Conservation (phyloP, 2,797 vertebrate species). For the Orientallactaga sibirica region DNA sequence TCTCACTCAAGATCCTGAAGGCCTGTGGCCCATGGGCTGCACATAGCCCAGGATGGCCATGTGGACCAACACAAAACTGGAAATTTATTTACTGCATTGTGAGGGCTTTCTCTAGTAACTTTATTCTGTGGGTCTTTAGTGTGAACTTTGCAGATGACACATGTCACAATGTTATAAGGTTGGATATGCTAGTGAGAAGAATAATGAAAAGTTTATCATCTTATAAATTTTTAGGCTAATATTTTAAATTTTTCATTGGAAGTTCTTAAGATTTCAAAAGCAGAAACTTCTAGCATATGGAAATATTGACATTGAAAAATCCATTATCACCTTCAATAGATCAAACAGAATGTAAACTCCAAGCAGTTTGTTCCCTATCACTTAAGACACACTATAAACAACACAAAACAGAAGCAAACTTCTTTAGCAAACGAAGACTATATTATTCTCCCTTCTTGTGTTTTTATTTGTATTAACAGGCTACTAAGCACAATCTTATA, state of each 20-base stretch:
- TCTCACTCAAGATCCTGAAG: not conserved
- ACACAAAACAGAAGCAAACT: not conserved
- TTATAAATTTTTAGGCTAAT: not conserved
- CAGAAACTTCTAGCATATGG: not conserved
- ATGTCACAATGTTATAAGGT: no score
- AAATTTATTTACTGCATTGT: no score
- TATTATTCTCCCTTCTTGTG: not conserved
- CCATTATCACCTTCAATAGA: not conserved
- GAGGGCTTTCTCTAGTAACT: no score
- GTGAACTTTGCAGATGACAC: no score
- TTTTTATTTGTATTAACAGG: not conserved
- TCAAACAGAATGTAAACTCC: not conserved
- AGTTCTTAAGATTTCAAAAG: not conserved
- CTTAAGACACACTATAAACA: not conserved
- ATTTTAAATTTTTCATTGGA: not conserved
- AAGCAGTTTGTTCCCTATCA: not conserved
- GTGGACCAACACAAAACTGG: no score
- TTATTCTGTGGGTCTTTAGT: no score
- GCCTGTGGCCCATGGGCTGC: no score
- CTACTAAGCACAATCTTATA: not conserved
- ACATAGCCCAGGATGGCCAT: no score
- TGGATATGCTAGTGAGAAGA: not conserved
- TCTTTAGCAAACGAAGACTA: not conserved
- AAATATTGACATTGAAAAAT: not conserved
- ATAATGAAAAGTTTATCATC: not conserved